phyloP scores from a whole-genome alignment of 2,113 vertebrate genomes.

The Redunca redunca region DNA sequence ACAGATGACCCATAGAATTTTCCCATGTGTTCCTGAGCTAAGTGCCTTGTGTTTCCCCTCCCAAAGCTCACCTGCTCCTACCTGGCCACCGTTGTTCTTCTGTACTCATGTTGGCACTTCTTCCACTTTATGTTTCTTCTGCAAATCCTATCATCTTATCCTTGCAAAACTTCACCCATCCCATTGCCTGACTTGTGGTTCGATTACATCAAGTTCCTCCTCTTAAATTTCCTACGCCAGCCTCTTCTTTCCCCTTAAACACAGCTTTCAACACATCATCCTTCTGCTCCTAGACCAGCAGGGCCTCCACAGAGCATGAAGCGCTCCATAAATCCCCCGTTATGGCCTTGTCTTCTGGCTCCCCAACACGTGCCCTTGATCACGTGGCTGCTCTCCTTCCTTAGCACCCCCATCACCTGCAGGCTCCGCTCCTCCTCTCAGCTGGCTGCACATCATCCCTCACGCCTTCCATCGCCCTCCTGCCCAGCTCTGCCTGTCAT shows the following conservation, averaged over 20 bases:
- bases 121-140: neutral
- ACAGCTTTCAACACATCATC: neutral
- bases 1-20: fast-evolving
- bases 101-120: neutral
- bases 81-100: neutral
- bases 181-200: neutral
- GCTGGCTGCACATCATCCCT: neutral
- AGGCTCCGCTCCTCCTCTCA: neutral
- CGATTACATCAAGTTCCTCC: neutral
- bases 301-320: fast-evolving
- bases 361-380: fast-evolving
- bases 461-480: fast-evolving
- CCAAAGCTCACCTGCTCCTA: neutral
- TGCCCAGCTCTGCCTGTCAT: fast-evolving
- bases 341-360: neutral
- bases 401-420: no score
- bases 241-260: neutral
- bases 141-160: neutral
- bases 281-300: neutral
- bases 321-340: no score
- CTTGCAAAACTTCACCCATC: neutral
- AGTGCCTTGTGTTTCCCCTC: neutral
- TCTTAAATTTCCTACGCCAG: neutral
- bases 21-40: neutral
- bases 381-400: neutral